These are phyloP conservation scores for Adoxophyes honmai DNA, from an alignment of 1,140 invertebrate species.

Conservation along the genomic window DNA sequence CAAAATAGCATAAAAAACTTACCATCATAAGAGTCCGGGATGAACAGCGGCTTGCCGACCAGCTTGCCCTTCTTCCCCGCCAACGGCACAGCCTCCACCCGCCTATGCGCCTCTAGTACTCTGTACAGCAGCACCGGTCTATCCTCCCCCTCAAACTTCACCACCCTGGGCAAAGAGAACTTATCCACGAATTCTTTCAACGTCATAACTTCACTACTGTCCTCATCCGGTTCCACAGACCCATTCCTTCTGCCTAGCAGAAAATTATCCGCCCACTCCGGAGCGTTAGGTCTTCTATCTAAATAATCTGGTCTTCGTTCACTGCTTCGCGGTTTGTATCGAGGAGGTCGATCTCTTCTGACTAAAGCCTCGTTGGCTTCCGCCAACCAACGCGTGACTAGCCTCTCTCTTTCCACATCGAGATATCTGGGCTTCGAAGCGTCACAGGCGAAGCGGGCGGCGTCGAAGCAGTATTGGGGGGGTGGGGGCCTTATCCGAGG, in stretches of 20 bases:
- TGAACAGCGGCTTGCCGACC: conserved; percentile 75
- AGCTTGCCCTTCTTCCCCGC: conserved; percentile 77
- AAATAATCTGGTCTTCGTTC: conserved; percentile 59
- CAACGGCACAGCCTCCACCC: conserved; percentile 76
- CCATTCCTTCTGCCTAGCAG: conserved; percentile 60
- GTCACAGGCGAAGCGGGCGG: conserved; percentile 72
- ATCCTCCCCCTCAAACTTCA: conserved; percentile 72
- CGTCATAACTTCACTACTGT: conserved; percentile 66
- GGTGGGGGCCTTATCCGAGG: conserved; percentile 64
- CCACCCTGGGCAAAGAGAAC: conserved; percentile 77
- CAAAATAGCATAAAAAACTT: conserved; percentile 41
- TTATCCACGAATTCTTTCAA: conserved; percentile 78
- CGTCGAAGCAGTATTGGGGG: conserved; percentile 74
- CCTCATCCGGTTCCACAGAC: conserved; percentile 62
- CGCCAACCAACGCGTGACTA: conserved; percentile 73
- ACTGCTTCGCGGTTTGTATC: conserved; percentile 65
- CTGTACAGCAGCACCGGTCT: conserved; percentile 76
- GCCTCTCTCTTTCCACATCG: conserved; percentile 67
- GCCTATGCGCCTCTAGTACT: conserved; percentile 76
- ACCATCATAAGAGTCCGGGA: conserved; percentile 80
- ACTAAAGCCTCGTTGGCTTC: conserved; percentile 73
- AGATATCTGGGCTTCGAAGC: conserved; percentile 68
- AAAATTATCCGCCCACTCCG: conserved; percentile 74
- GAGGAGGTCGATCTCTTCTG: conserved; percentile 53
- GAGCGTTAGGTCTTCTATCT: conserved; percentile 60